These are phyloP conservation scores for Eulemur rubriventer DNA, from an alignment of 2,797 vertebrate genomes.

Conservation along the genomic window DNA sequence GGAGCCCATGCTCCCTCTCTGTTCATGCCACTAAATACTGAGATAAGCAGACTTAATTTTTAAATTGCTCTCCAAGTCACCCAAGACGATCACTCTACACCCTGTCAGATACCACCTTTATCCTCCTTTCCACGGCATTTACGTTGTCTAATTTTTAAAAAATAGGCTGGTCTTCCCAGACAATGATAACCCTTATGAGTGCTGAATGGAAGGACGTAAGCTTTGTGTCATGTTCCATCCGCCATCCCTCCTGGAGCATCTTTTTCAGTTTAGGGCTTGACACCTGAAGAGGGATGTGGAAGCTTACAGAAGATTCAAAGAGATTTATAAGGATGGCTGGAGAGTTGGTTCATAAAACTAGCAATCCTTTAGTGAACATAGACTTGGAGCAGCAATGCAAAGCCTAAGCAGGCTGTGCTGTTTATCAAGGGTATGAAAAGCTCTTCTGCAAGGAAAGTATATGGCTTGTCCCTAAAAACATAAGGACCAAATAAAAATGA, in stretches of 20 bases:
- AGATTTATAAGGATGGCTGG: neutral
- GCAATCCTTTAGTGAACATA: neutral
- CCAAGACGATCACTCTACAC: neutral
- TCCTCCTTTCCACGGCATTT: neutral
- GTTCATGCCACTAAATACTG: neutral
- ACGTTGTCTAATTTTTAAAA: neutral
- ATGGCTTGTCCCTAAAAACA: neutral
- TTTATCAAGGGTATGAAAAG: neutral
- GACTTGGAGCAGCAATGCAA: neutral
- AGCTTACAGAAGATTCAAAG: neutral
- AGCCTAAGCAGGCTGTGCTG: neutral
- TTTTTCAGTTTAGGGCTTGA: neutral
- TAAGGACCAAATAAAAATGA: neutral
- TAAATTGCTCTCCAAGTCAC: neutral
- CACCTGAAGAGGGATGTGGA: neutral
- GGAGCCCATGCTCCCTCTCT: fast-evolving
- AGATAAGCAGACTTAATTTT: neutral
- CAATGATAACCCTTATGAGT: neutral
- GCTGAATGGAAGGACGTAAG: neutral
- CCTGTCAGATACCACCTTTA: neutral
- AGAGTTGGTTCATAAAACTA: neutral
- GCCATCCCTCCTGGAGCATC: neutral
- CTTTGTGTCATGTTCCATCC: neutral
- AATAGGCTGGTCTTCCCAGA: neutral
- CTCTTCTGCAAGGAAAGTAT: neutral